phyloP scores from a whole-genome alignment of 1,140 invertebrate genomes.

The Ostrea edulis region DNA sequence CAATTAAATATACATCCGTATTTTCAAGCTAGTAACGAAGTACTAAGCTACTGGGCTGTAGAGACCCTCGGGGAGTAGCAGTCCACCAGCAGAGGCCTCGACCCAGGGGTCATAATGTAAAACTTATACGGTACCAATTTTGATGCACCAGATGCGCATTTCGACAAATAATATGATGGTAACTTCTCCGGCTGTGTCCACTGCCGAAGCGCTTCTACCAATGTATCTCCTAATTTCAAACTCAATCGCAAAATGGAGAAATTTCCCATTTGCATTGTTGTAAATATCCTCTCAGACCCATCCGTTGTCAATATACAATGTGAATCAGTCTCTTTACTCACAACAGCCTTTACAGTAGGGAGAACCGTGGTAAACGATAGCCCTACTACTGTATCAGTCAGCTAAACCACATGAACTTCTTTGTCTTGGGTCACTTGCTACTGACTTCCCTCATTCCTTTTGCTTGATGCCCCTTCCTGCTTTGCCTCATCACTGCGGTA shows the following conservation, averaged over 20 bases:
- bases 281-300: not conserved
- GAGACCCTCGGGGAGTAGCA: too few species aligned
- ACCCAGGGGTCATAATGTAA: too few species aligned
- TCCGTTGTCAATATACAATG: not conserved
- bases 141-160: too few species aligned
- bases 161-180: too few species aligned
- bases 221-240: not conserved
- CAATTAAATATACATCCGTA: too few species aligned
- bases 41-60: too few species aligned
- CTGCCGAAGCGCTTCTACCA: constrained; percentile 15
- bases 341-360: not conserved
- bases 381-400: not conserved
- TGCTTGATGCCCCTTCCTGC: not conserved
- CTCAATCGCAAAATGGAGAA: constrained; percentile 24
- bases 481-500: not conserved
- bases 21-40: too few species aligned
- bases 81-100: too few species aligned
- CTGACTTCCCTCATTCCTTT: too few species aligned
- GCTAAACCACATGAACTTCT: not conserved
- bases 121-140: too few species aligned
- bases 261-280: constrained; percentile 1
- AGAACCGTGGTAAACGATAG: constrained; percentile 11
- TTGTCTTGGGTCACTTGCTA: not conserved
- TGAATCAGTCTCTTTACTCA: not conserved
- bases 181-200: constrained; percentile 44